Conservation (phyloP, 1,140 invertebrate genomes). For the Battus philenor region DNA sequence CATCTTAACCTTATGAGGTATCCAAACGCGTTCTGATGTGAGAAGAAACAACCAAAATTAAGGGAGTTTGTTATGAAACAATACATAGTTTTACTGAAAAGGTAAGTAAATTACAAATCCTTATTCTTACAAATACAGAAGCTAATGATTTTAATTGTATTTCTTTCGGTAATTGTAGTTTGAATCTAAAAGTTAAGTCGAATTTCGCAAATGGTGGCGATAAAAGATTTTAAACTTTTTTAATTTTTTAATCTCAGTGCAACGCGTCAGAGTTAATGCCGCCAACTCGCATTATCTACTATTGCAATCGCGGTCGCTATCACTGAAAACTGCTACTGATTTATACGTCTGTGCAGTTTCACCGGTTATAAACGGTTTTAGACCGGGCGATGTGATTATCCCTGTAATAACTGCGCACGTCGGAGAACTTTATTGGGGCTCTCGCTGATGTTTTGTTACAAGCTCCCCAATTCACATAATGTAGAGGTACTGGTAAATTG, state of each 20-base stretch:
- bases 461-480: neutral
- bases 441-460: neutral
- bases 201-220: no score
- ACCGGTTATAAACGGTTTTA: conserved; percentile 22
- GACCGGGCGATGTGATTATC: conserved; percentile 16
- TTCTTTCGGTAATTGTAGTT: no score
- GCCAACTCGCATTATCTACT: conserved; percentile 29
- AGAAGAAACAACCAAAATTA: no score
- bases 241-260: conserved; percentile 1
- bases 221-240: neutral
- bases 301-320: conserved; percentile 44
- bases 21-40: no score
- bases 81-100: no score
- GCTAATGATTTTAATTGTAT: no score
- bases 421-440: conserved; percentile 5
- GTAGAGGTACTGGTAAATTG: neutral
- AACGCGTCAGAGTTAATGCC: conserved; percentile 11
- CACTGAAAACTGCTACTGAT: conserved; percentile 49
- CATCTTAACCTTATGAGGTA: no score
- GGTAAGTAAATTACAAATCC: no score
- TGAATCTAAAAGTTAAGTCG: no score
- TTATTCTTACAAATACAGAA: no score
- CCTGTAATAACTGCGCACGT: conserved; percentile 19
- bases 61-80: no score
- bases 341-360: conserved; percentile 54